Conservation (phyloP, 2,113 vertebrate species). For the Pangasianodon gigas region DNA sequence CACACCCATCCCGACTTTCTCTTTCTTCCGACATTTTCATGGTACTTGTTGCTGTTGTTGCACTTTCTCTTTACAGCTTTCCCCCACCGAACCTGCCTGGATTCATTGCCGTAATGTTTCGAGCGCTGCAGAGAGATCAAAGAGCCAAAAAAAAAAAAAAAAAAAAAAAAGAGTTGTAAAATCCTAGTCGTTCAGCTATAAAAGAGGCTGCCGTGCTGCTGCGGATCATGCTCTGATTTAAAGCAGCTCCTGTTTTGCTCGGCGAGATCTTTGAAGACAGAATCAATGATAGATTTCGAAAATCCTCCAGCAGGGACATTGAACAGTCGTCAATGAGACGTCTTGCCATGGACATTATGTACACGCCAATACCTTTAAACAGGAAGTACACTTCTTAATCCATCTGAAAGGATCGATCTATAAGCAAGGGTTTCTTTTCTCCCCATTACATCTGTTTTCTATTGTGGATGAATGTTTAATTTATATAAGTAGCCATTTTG, state of each 20-base stretch:
- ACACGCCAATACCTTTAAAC: not conserved
- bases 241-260: constrained; percentile 32
- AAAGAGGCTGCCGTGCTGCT: constrained; percentile 21
- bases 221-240: constrained; percentile 21
- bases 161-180: constrained; percentile 30
- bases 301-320: constrained; percentile 6
- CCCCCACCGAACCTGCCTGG: constrained; percentile 17
- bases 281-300: constrained; percentile 42
- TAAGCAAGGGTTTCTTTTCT: not conserved
- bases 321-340: not conserved
- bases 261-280: constrained; percentile 19
- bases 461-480: not conserved
- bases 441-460: not conserved
- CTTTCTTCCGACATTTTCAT: not conserved
- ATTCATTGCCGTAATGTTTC: constrained; percentile 42
- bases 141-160: not conserved
- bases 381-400: not conserved
- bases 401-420: not conserved
- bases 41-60: constrained; percentile 32
- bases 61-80: constrained; percentile 10
- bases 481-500: not conserved
- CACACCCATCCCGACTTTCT: not conserved
- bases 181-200: constrained; percentile 38
- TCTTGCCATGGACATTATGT: not conserved
- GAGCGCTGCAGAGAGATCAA: constrained; percentile 38